Base-by-base conservation (phyloP, 2,113 vertebrate species). In the Solea senegalensis region DNA sequence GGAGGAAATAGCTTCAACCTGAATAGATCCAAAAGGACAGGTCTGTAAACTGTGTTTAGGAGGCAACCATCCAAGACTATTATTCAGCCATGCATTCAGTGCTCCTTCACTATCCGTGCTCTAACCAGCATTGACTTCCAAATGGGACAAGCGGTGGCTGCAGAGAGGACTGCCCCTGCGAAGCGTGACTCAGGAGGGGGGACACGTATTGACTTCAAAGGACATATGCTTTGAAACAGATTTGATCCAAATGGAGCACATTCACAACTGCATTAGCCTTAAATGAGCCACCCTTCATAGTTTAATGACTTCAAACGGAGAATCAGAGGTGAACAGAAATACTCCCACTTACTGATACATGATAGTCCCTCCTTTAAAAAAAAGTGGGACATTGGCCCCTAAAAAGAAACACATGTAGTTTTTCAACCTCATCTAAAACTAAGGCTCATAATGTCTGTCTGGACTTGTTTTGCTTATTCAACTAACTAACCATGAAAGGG, bases 221-320 rank as follows among this genome's bases (percentile, higher is more conserved):
- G 72, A 83, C 77, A 75, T 74, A 81, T 59, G 76, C 86, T 89
- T 88, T 82, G 75, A 85, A 86, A 89, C 73, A 80, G 81, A 86
- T 88, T 87, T 70, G 63, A 88, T 76, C 82, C 86, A 81, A 89
- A 85, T 73, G 56, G 83, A 34, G 66, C 54, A 26, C 53, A 86
- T 88, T 86, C 81, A 88, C 82, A 86, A 76, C 80, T 81, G 85
- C 68, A 68, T 89, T 86, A 84, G 56, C 72, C 83, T 88, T 79
- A 85, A 90, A 85, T 85, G 80, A 85, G 80, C 86, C 81, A 88
- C 80, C 78, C 86, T 83, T 88, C 84, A 85, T 83, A 87, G 86
- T 80, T 86, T 86, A 83, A 73, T 54, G 72, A 90, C 85, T 88
- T 90, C 81, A 86, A 88, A 91, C 71, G 26, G 74, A 59, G 73